Evolutionary conservation across 2,888 invertebrate genomes (phyloP), one percentile per base, ranked within the genome.

Genomic region (Lochmaea capreae): DNA sequence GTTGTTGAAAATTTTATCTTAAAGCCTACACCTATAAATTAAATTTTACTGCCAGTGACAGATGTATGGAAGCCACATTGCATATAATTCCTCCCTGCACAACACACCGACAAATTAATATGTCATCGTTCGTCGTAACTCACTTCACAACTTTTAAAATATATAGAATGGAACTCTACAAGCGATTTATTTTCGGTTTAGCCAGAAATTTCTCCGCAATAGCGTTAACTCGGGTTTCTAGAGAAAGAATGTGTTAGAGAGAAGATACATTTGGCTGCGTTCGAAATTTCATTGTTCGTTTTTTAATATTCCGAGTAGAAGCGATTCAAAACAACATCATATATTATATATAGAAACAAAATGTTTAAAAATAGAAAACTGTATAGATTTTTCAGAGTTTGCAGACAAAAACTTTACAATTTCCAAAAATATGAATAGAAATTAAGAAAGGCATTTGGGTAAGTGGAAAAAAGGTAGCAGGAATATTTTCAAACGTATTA

Each of bases 111-210:
- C 73, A 79, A 80, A 81, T 80, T 79, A 78, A 79, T 78, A 77
- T 78, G 81, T 78, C 81, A 71, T 77, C 75, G 75, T 77, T 75
- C 70, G 73, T 78, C 77, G 79, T 79, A 77, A 76, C 76, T 78
- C 71, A 76, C 76, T 78, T 76, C 74, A 75, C 71, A 73, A 67
- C 65, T 73, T 62, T 73, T 52, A 65, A 71, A 74, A 71, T 74
- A 72, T 63, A 69, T 54, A 43, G 59, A 33, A 59, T n/a, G 43
- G 43, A 63, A 63, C 18, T 63, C 10, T 11, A 18, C 62, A 16
- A 43, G 16, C 62, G 62, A 63, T 63, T 63, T 63, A 63, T 63
- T 63, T 63, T 61, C 61, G 54, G 54, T 54, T 54, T 54, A 54
- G 54, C 54, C 54, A 18, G 54, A 54, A 54, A 54, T 16, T 18